These are phyloP conservation scores for Drosophila bocqueti DNA, from an alignment of 1,140 invertebrate genomes.

Conservation along the genomic window DNA sequence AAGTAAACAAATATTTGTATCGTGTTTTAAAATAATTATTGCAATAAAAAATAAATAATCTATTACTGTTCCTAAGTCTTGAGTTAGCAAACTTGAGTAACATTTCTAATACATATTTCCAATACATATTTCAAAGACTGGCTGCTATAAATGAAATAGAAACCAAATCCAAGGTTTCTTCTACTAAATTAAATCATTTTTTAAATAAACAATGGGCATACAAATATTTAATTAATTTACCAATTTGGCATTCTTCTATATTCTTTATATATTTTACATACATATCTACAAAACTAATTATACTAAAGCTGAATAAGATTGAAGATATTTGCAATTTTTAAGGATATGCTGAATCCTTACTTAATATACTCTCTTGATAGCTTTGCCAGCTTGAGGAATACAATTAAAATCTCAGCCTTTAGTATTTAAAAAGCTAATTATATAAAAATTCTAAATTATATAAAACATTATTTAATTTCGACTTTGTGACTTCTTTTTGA, in stretches of 20 bases:
- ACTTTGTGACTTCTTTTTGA: neutral
- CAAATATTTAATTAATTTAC: too few species aligned
- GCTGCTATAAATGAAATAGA: too few species aligned
- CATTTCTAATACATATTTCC: too few species aligned
- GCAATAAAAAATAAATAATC: too few species aligned
- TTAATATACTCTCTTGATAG: neutral
- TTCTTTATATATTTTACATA: neutral
- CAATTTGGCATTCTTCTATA: too few species aligned
- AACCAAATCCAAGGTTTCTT: neutral
- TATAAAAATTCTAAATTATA: too few species aligned
- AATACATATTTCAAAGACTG: neutral
- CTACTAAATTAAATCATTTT: neutral
- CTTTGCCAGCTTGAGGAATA: neutral
- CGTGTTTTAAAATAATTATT: too few species aligned
- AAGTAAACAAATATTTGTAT: too few species aligned
- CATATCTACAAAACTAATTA: neutral
- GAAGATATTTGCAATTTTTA: neutral
- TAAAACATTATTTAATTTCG: too few species aligned
- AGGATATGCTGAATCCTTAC: neutral
- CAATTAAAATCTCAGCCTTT: too few species aligned
- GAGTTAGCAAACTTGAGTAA: neutral
- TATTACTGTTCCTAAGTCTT: neutral
- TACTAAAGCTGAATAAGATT: neutral
- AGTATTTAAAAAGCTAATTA: too few species aligned
- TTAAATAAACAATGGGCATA: neutral